Evolutionary conservation across 1,140 invertebrate genomes (phyloP).

Genomic region (Pachypsylla venusta): DNA sequence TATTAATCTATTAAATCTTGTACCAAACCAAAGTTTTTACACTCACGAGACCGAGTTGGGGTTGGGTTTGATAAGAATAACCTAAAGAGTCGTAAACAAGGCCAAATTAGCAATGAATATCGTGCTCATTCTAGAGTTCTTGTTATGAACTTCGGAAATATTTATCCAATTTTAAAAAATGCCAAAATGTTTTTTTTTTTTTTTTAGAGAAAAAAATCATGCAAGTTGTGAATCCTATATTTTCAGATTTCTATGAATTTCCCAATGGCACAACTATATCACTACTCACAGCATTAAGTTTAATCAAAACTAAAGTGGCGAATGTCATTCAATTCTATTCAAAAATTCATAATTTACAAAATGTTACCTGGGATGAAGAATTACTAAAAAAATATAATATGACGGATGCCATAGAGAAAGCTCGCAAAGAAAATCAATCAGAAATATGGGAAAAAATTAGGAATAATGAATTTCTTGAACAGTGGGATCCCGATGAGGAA

Average conservation of each 20-base stretch:
- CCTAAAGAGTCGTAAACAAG: too few species aligned
- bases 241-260: background rate
- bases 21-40: too few species aligned
- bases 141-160: too few species aligned
- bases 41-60: too few species aligned
- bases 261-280: background rate
- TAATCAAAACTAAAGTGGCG: background rate
- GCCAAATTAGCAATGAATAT: too few species aligned
- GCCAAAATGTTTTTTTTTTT: too few species aligned
- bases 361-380: background rate
- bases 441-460: background rate
- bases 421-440: background rate
- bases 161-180: too few species aligned
- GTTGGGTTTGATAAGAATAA: too few species aligned
- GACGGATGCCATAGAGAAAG: background rate
- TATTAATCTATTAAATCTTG: too few species aligned
- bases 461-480: background rate
- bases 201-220: background rate
- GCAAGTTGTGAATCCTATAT: background rate
- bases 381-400: background rate
- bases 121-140: too few species aligned
- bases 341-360: background rate
- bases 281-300: background rate
- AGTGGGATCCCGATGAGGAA: background rate
- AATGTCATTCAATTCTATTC: background rate